A percentile compares a stretch with the other conserved stretches of the same genome.
Conservation (phyloP, 2,888 invertebrate species). For the Trissonchulus sp. region DNA sequence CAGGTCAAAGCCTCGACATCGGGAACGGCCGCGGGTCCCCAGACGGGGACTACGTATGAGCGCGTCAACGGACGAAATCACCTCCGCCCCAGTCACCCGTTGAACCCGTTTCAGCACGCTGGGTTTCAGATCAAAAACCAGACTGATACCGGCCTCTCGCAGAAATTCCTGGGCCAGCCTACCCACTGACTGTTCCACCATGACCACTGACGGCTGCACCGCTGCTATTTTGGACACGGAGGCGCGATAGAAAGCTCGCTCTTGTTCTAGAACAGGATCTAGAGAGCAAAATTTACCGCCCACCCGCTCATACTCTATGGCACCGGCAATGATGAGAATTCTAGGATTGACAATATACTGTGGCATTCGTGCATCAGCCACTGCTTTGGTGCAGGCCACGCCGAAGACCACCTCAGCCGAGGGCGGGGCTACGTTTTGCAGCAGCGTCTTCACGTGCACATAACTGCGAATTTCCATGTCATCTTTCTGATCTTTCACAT, state of each 20-base stretch:
- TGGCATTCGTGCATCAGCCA: slow-evolving; percentile 68
- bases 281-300: slow-evolving; percentile 86
- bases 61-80: slow-evolving; percentile 79
- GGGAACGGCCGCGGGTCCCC: slow-evolving; percentile 56
- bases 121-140: slow-evolving; percentile 76
- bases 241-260: slow-evolving; percentile 53
- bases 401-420: slow-evolving; percentile 57
- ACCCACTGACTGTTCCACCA: slow-evolving; percentile 80
- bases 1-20: slow-evolving; percentile 31
- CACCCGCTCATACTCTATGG: slow-evolving; percentile 87
- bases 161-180: slow-evolving; percentile 77
- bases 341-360: slow-evolving; percentile 66
- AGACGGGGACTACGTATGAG: slow-evolving; percentile 66
- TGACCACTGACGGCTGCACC: slow-evolving; percentile 74
- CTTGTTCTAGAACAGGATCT: slow-evolving; percentile 79
- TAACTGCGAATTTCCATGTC: slow-evolving; percentile 80
- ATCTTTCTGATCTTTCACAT: slow-evolving; percentile 68
- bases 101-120: slow-evolving; percentile 72
- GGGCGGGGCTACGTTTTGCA: background rate
- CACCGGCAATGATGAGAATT: slow-evolving; percentile 75
- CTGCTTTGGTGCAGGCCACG: slow-evolving; percentile 86
- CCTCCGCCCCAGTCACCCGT: slow-evolving; percentile 72
- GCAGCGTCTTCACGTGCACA: slow-evolving; percentile 77
- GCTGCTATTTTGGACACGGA: slow-evolving; percentile 77
- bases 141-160: slow-evolving; percentile 70